phyloP scores from a whole-genome alignment of 2,888 invertebrate genomes.

The Drosophila mimica region DNA sequence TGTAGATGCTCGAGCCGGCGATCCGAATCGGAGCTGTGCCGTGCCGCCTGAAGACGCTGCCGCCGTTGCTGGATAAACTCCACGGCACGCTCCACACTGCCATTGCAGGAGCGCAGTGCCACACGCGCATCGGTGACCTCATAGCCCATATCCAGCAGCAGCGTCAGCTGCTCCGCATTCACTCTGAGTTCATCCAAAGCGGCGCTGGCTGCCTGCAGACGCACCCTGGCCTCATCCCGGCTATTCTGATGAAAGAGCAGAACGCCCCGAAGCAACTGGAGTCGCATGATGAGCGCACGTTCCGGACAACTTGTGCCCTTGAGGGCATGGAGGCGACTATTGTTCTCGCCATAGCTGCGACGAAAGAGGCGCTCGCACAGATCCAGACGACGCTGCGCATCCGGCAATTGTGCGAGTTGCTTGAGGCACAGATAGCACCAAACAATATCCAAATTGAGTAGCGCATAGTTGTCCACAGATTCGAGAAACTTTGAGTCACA shows the following conservation, averaged over 20 bases:
- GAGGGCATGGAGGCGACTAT: constrained; percentile 87
- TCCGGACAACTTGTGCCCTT: constrained; percentile 88
- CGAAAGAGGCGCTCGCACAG: constrained; percentile 89
- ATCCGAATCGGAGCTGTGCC: constrained; percentile 86
- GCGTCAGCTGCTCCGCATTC: constrained; percentile 86
- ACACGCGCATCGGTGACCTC: constrained; percentile 88
- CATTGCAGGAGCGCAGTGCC: constrained; percentile 87
- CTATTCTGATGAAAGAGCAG: constrained; percentile 91
- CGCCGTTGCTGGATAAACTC: constrained; percentile 88
- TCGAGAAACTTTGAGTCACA: constrained; percentile 86
- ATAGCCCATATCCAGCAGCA: constrained; percentile 89
- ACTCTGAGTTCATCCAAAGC: constrained; percentile 88
- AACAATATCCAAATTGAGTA: constrained; percentile 93
- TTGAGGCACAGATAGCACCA: constrained; percentile 93
- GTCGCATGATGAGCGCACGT: constrained; percentile 90
- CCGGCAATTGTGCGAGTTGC: constrained; percentile 89
- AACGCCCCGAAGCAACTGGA: constrained; percentile 92
- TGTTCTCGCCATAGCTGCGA: constrained; percentile 88
- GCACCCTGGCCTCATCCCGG: constrained; percentile 87
- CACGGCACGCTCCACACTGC: constrained; percentile 88
- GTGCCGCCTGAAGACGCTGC: constrained; percentile 85
- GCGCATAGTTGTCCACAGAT: constrained; percentile 92
- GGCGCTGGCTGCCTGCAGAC: constrained; percentile 87
- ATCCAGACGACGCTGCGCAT: constrained; percentile 89
- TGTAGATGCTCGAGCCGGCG: constrained; percentile 57